Conservation (phyloP, 1,140 invertebrate genomes). For the Asobara japonica region DNA sequence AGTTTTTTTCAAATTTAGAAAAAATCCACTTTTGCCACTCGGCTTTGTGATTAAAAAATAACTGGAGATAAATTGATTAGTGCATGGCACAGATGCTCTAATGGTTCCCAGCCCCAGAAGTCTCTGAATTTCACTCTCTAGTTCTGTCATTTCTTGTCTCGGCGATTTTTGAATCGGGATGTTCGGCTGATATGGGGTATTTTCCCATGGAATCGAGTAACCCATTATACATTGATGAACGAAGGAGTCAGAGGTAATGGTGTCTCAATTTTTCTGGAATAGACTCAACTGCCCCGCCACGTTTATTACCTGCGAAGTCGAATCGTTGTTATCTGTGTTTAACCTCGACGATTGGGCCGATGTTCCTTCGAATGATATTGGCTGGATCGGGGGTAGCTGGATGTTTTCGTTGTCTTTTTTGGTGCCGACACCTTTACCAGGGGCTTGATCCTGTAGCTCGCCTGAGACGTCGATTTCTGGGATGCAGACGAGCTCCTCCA, state of each 20-base stretch:
- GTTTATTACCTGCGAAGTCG: not conserved
- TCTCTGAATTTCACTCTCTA: constrained; percentile 19
- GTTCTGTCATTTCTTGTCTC: not conserved
- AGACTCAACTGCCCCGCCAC: too few relatives aligned
- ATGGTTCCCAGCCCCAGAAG: constrained; percentile 11
- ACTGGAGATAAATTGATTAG: constrained; percentile 13
- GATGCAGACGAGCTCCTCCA: constrained; percentile 27
- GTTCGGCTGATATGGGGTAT: too few relatives aligned
- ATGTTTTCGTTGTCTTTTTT: not conserved
- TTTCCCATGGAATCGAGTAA: too few relatives aligned
- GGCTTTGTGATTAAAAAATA: constrained; percentile 24
- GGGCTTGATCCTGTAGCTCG: constrained; percentile 11
- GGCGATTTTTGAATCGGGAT: not conserved
- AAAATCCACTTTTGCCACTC: constrained; percentile 7
- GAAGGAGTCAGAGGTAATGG: too few relatives aligned
- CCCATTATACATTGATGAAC: too few relatives aligned
- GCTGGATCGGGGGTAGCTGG: not conserved
- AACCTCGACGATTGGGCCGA: not conserved
- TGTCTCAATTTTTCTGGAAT: too few relatives aligned
- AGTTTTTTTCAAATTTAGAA: constrained; percentile 23
- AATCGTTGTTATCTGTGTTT: too few relatives aligned
- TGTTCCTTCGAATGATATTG: not conserved
- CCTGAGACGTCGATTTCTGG: constrained; percentile 21
- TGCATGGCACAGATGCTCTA: not conserved
- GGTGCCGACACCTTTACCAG: not conserved